Base-by-base conservation (phyloP, 1,140 invertebrate genomes). In the Papilio glaucus region DNA sequence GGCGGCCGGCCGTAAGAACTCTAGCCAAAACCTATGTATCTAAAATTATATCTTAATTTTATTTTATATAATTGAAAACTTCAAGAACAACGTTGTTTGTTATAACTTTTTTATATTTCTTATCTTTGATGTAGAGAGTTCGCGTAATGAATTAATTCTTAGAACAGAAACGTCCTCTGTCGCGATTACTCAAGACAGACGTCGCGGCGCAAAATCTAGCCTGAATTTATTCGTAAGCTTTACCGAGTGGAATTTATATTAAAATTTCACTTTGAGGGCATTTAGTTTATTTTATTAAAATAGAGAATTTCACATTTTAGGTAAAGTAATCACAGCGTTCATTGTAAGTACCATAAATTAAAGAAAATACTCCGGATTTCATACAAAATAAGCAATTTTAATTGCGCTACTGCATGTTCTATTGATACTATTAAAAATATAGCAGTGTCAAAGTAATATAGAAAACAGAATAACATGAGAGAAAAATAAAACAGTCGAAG, bases 181-280 rank as follows among this genome's bases (percentile, higher is more conserved):
- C 42, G 29, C 41, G 67, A 69, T 69, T 69, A 37, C 67, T 69
- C 29, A 49, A 49, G 67, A 37, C 67, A 69, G 45, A 69, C 67
- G 42, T 53, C 42, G 41, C 41, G 67, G 42, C 24, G 12, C 33
- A 49, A 37, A 69, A 69, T 69, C 67, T 49, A 26, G 26, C 13
- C n/a, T 69, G 67, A 53, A 69, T 69, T 69, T 69, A 69, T 69
- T 69, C 38, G 67, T 53, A 53, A 69, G 67, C 67, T 69, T 69
- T 49, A 15, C 45, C 42, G 15, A 69, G 29, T 33, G 45, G 45
- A 53, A 69, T 53, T 69, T 53, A 69, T 69, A 69, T 69, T 53
- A 69, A 69, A 53, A 69, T 69, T 69, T 69, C 42, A 45, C 29
- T 69, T 69, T 15, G 37, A 42, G 45, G 13, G 33, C 45, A 49